Conservation (phyloP, 2,888 invertebrate genomes). For the Lucinisca nassula region DNA sequence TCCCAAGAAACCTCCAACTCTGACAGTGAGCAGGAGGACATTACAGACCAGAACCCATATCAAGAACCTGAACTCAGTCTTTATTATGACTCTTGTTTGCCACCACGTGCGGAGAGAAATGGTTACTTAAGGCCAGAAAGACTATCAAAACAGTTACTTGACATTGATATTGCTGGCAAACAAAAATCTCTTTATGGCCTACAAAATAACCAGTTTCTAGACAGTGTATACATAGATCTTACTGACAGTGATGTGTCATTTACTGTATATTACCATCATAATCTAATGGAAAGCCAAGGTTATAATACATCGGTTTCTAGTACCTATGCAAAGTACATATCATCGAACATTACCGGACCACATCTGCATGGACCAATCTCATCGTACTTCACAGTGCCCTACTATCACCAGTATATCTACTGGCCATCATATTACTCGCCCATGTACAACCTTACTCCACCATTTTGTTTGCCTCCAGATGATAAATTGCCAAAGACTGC, state of each 20-base stretch:
- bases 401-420: constrained; percentile 72
- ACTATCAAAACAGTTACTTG: constrained; percentile 75
- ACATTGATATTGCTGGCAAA: constrained; percentile 77
- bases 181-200: constrained; percentile 51
- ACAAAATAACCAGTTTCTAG: constrained; percentile 67
- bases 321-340: constrained; percentile 61
- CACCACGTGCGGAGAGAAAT: constrained; percentile 36
- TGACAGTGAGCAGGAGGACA: constrained; percentile 63
- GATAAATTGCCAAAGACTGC: constrained; percentile 78
- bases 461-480: constrained; percentile 77
- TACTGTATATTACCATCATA: constrained; percentile 84
- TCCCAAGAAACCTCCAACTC: constrained; percentile 46
- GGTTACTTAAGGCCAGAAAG: constrained; percentile 39
- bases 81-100: constrained; percentile 29
- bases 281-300: constrained; percentile 66
- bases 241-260: constrained; percentile 84
- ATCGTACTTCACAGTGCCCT: constrained; percentile 52
- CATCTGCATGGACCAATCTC: constrained; percentile 37
- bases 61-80: not conserved
- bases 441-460: constrained; percentile 71
- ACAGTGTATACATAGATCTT: constrained; percentile 85
- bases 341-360: constrained; percentile 51
- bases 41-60: constrained; percentile 24
- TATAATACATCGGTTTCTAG: constrained; percentile 42
- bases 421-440: constrained; percentile 73